These are phyloP conservation scores for Callyntrura guangdongensis DNA, from an alignment of 2,888 invertebrate genomes.

Conservation along the genomic window DNA sequence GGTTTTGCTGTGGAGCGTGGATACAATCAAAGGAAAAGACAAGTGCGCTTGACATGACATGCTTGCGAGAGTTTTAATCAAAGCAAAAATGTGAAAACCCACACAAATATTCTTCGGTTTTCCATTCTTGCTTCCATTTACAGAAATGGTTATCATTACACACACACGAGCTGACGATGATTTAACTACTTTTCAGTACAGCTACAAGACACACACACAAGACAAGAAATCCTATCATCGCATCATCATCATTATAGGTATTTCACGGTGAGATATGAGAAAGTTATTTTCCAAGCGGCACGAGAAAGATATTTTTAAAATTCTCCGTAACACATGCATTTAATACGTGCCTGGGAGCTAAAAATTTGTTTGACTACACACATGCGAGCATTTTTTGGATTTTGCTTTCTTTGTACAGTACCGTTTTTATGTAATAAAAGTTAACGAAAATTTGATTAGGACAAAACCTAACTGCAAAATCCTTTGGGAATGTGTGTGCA, in stretches of 20 bases:
- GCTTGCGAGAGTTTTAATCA: neutral
- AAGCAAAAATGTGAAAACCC: conserved; percentile 1
- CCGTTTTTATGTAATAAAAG: conserved; percentile 45
- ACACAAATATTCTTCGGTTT: conserved; percentile 32
- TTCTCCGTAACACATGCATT: conserved; percentile 40
- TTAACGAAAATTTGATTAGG: conserved; percentile 74
- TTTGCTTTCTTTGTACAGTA: neutral
- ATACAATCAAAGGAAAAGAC: neutral
- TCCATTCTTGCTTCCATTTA: neutral
- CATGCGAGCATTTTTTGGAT: too few species aligned
- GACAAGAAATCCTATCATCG: neutral
- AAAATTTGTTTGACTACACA: conserved; percentile 1
- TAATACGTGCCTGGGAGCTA: conserved; percentile 23
- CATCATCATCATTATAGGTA: neutral
- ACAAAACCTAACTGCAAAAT: conserved; percentile 60
- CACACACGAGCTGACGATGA: neutral
- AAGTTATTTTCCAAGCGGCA: neutral
- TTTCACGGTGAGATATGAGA: neutral
- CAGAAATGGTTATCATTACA: conserved; percentile 27
- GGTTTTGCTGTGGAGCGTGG: neutral
- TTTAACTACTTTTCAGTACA: conserved; percentile 5
- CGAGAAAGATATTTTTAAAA: conserved; percentile 36
- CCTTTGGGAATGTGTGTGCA: conserved; percentile 33
- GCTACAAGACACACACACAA: neutral
- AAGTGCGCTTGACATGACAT: too few species aligned